phyloP scores from a whole-genome alignment of 2,797 vertebrate genomes.

The Allobates femoralis region DNA sequence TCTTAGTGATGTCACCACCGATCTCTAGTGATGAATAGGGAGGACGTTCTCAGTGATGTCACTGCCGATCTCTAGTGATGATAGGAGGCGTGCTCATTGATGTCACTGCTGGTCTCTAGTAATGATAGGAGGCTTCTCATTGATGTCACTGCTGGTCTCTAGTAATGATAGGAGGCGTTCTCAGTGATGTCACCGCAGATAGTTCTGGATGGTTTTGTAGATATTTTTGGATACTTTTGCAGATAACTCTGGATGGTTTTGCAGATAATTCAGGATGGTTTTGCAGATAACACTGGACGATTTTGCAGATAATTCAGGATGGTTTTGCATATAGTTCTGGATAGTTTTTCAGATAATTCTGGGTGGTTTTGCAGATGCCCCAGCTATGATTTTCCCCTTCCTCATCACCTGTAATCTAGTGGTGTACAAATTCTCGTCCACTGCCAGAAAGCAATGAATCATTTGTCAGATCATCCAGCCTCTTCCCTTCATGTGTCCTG shows the following conservation, averaged over 20 bases:
- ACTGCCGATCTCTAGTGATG: no score
- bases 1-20: not conserved
- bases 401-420: not conserved
- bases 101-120: not conserved
- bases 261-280: not conserved
- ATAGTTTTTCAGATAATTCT: not conserved
- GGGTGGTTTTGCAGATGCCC: not conserved
- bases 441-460: conserved; percentile 20
- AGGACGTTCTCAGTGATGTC: not conserved
- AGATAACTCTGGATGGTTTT: no score
- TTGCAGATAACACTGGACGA: not conserved
- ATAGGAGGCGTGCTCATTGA: not conserved
- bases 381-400: not conserved
- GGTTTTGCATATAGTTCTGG: no score
- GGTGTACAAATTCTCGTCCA: not conserved
- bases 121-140: not conserved
- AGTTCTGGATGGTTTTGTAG: not conserved
- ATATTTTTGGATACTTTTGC: no score
- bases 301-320: no score
- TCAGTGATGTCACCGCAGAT: not conserved
- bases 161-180: not conserved
- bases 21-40: not conserved
- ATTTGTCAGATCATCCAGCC: not conserved
- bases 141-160: not conserved
- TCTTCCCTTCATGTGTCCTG: conserved; percentile 7